A percentile compares a stretch with the other conserved stretches of the same genome.
Conservation (phyloP, 2,113 vertebrate genomes). For the Galemys pyrenaicus region DNA sequence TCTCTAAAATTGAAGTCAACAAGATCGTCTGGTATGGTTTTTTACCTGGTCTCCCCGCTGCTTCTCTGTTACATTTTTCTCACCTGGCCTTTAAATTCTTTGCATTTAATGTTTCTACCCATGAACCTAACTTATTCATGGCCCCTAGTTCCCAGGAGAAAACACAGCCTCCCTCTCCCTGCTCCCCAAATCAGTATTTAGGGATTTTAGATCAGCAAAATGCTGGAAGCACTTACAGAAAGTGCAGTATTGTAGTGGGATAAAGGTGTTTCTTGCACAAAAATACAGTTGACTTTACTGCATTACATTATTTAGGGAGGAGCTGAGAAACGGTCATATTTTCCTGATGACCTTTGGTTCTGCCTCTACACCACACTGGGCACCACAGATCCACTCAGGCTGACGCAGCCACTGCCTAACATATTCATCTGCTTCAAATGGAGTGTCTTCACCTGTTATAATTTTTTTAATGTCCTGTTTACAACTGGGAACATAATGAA, state of each 20-base stretch:
- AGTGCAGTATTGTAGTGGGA: background rate
- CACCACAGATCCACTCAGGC: background rate
- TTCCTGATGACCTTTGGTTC: background rate
- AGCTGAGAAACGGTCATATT: background rate
- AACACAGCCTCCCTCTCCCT: background rate
- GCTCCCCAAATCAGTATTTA: background rate
- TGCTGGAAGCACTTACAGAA: background rate
- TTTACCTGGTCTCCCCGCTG: background rate
- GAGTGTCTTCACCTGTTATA: background rate
- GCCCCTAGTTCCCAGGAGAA: background rate
- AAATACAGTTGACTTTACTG: background rate
- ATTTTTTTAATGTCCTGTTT: background rate
- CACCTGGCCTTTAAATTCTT: conserved; percentile 2
- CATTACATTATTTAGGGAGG: background rate
- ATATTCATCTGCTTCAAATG: background rate
- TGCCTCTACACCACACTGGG: background rate
- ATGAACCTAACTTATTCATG: background rate
- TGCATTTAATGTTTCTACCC: background rate
- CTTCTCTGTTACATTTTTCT: background rate
- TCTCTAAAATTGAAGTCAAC: background rate
- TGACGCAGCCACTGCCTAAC: background rate
- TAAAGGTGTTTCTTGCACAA: background rate
- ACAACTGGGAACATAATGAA: background rate
- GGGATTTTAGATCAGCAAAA: background rate
- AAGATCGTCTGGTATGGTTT: background rate